Percentiles rank a stretch among this genome's conserved stretches.
phyloP scores from a whole-genome alignment of 2,797 vertebrate species.

The Eidolon dupreanum region DNA sequence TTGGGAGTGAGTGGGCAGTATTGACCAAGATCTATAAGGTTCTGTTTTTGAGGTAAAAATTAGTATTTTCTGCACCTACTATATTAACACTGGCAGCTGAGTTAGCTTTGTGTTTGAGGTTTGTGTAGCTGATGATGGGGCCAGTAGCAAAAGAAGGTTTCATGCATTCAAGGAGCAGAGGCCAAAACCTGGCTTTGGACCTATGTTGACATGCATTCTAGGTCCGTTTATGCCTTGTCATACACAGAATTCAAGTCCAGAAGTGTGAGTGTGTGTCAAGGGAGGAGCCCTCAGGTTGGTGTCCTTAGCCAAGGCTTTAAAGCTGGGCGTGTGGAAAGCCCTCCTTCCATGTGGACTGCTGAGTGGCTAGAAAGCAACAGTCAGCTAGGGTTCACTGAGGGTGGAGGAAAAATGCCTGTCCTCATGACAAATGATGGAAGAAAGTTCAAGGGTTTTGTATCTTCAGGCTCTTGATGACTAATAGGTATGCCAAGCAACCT shows the following conservation, averaged over 20 bases:
- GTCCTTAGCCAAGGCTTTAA: background rate
- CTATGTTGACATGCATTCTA: background rate
- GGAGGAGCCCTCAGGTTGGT: background rate
- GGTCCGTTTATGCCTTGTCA: background rate
- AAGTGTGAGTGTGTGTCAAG: background rate
- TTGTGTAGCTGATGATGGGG: background rate
- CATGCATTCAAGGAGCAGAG: background rate
- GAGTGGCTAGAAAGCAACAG: background rate
- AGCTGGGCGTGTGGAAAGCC: background rate
- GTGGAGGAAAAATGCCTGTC: background rate
- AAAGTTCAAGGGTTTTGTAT: background rate
- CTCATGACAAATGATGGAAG: background rate
- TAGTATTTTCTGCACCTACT: background rate
- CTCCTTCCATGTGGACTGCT: background rate
- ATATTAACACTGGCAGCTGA: background rate
- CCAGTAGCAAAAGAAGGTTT: background rate
- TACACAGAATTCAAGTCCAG: background rate
- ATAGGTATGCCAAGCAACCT: background rate
- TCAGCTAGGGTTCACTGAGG: background rate
- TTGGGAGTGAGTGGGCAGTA: background rate
- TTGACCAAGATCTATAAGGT: background rate
- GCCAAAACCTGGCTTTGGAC: background rate
- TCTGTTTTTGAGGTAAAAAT: background rate
- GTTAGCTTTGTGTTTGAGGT: background rate
- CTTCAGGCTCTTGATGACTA: slow-evolving; percentile 29